Evolutionary conservation across 2,888 invertebrate species (phyloP), one percentile per base, ranked within the genome.

Genomic region (Dioctria rufipes): DNA sequence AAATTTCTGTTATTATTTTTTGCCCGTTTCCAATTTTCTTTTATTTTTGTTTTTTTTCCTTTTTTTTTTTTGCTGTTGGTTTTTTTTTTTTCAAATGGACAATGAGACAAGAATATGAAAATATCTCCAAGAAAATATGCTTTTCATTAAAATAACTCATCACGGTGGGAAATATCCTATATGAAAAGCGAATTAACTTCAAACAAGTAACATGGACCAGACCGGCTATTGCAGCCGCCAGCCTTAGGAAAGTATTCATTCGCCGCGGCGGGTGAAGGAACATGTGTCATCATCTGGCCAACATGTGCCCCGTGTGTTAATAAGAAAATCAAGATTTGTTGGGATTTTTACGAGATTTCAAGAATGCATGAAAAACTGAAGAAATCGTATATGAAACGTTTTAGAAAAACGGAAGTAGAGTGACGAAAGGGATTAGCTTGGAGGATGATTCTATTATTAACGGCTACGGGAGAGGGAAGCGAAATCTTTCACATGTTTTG

Each of bases 281-380:
- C 77, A 63, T 77, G 77, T 77, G 77, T 77, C 77, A 75, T 75
- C 60, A 77, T 77, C 63, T 77, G 77, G 61, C 37, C 63, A 61
- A 46, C 77, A 77, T 77, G 77, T 77, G 73, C 42, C 42, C n/a
- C 58, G 60, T 58, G 60, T 58, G 73, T 73, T 73, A 54, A n/a
- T 8, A n/a, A 6, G 11, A 54, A 8, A 54, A n/a, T 54, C 11
- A 4, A n/a, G n/a, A 11, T 54, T 54, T 54, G 54, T 11, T 8
- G 54, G 11, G 11, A 54, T 54, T 54, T 54, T n/a, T 54, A 11
- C 4, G 54, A 54, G 54, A 6, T 4, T 11, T 11, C 49, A 46
- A 9, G 9, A 46, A 46, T 5, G 49, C 54, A n/a, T 11, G n/a
- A 54, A 54, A 54, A 54, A 11, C 4, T 54, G 54, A n/a, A 54